Base-by-base conservation (phyloP, 1,140 invertebrate species). In the Trichoplusia ni region DNA sequence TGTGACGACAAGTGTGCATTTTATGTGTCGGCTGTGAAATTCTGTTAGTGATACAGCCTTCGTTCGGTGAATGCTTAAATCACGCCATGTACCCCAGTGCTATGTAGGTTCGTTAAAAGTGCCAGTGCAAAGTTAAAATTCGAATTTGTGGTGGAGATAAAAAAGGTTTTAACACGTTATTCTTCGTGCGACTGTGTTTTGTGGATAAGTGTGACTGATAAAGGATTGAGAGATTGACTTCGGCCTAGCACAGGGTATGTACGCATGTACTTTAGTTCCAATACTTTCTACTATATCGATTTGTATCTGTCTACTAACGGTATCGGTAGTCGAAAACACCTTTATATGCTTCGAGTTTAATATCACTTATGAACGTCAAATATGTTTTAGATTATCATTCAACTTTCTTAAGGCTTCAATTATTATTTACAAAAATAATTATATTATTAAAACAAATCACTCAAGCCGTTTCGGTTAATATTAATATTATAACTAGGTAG, bases 51-150 rank as follows among this genome's bases (percentile, higher is more conserved):
- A 73, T 77, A 79, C 49, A 81, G 80, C 77, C 79, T 86, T 82
- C 75, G 71, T 75, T 77, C 53, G 67, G 82, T 78, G 80, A 85
- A 81, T 84, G 82, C 75, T 79, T 78, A 84, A 82, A 88, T 88
- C 81, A 82, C 81, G 82, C 81, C 77, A 75, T 84, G 79, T 82
- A 84, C 80, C 76, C 54, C 74, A 67, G 77, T 85, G 82, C 75
- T 71, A 68, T 77, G 79, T 79, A 77, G 82, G 80, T 79, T 86
- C 82, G 81, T 86, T 84, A 83, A 73, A 79, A 80, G 85, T 89
- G 83, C 65, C 74, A 76, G 83, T 89, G 86, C 73, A 38, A 78
- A 78, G 75, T 75, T 71, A 63, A 77, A 77, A 67, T 86, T 86
- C 71, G 70, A 85, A 84, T 81, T 82, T 80, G 81, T 84, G 83